A percentile compares a stretch with the other conserved stretches of the same genome.
Conservation (phyloP, 2,113 vertebrate species). For the Seriola quinqueradiata region DNA sequence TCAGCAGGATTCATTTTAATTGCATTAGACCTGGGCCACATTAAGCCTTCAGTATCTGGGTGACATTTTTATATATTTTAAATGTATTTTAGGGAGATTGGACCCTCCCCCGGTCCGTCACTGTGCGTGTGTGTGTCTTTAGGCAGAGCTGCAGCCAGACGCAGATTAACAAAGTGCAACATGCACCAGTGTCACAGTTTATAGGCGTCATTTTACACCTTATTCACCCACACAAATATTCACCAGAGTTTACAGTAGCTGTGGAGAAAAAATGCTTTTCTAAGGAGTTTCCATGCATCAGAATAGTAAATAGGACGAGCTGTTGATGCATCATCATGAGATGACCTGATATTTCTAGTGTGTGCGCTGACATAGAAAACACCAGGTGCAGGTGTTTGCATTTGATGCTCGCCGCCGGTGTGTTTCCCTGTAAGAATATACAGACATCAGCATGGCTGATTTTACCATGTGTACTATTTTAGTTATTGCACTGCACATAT, state of each 20-base stretch:
- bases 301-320: too few species aligned
- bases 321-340: background rate
- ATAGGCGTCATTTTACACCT: too few species aligned
- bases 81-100: background rate
- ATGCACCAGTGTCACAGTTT: too few species aligned
- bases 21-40: background rate
- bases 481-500: background rate
- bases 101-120: background rate
- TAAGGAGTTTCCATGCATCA: too few species aligned
- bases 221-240: too few species aligned
- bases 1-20: constrained; percentile 25
- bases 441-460: background rate
- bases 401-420: too few species aligned
- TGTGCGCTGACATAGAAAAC: too few species aligned
- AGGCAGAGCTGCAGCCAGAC: background rate
- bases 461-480: background rate
- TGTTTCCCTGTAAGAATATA: too few species aligned
- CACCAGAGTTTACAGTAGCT: too few species aligned
- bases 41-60: background rate
- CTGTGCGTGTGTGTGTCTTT: constrained; percentile 1
- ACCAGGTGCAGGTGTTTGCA: too few species aligned
- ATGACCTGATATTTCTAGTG: too few species aligned
- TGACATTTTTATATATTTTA: constrained; percentile 1
- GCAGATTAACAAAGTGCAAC: background rate
- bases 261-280: too few species aligned